Evolutionary conservation across 1,140 invertebrate genomes (phyloP).

Genomic region (Musca domestica): DNA sequence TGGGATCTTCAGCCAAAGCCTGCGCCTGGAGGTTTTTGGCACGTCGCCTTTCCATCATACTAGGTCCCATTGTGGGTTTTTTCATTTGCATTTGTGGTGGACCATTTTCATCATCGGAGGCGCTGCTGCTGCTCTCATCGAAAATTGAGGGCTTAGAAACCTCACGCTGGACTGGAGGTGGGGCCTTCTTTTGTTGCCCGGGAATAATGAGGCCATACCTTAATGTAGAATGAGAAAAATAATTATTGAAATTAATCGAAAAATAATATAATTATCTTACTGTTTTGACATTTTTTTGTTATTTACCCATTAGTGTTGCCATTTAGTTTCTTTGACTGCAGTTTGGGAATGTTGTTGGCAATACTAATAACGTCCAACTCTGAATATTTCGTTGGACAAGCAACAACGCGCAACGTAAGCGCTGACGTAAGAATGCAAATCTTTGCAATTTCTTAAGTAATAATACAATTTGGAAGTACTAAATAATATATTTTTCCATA

Average conservation of each 20-base stretch:
- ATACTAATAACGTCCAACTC: too few species aligned
- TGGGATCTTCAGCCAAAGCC: constrained; percentile 84
- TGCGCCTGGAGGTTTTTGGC: constrained; percentile 64
- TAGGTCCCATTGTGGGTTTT: constrained; percentile 41
- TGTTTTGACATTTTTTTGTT: constrained; percentile 43
- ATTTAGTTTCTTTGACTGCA: not conserved
- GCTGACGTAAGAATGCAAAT: too few species aligned
- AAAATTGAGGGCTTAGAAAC: constrained; percentile 52
- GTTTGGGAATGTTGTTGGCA: too few species aligned
- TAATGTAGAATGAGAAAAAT: not conserved
- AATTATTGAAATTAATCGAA: constrained; percentile 4
- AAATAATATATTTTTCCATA: too few species aligned
- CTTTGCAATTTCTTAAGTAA: too few species aligned
- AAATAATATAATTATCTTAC: constrained; percentile 30
- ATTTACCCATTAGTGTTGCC: not conserved
- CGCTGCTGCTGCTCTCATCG: constrained; percentile 54
- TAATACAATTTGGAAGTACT: too few species aligned
- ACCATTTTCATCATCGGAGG: constrained; percentile 46
- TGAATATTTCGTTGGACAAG: too few species aligned
- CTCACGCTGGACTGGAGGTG: not conserved
- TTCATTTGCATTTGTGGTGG: constrained; percentile 39
- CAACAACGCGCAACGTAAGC: too few species aligned
- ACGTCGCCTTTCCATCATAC: constrained; percentile 49
- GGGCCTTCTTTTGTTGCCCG: constrained; percentile 40
- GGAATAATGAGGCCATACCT: constrained; percentile 50